Conservation (phyloP, 2,797 vertebrate species). For the Babyrousa celebensis region DNA sequence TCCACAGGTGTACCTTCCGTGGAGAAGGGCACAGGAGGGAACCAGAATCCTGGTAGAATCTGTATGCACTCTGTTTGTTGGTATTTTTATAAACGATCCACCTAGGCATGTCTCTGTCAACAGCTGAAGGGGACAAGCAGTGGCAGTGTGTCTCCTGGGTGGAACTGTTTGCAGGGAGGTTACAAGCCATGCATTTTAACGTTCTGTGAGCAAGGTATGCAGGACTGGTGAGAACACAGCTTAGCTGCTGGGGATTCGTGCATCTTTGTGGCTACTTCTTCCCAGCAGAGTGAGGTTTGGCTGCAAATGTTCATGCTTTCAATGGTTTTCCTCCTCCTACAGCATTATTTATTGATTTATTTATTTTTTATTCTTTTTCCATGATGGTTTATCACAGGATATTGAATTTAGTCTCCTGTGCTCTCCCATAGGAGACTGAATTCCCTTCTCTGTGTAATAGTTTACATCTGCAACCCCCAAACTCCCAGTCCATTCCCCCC, state of each 20-base stretch:
- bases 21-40: accelerated
- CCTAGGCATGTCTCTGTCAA: not conserved
- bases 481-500: too few relatives aligned
- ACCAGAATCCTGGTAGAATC: not conserved
- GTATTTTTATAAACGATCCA: not conserved
- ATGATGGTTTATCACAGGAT: too few relatives aligned
- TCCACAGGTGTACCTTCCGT: accelerated
- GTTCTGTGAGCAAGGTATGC: accelerated
- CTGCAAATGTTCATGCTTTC: too few relatives aligned
- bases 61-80: accelerated
- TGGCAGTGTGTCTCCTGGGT: accelerated
- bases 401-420: too few relatives aligned
- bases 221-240: not conserved
- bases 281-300: too few relatives aligned
- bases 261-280: not conserved
- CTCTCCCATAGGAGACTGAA: too few relatives aligned
- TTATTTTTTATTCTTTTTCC: too few relatives aligned
- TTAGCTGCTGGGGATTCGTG: not conserved
- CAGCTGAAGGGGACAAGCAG: accelerated
- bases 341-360: too few relatives aligned
- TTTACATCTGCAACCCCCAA: too few relatives aligned
- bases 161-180: not conserved
- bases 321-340: too few relatives aligned
- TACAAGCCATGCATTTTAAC: accelerated
- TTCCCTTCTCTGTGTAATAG: too few relatives aligned